phyloP scores from a whole-genome alignment of 2,797 vertebrate species.

The Sparidentex hasta region DNA sequence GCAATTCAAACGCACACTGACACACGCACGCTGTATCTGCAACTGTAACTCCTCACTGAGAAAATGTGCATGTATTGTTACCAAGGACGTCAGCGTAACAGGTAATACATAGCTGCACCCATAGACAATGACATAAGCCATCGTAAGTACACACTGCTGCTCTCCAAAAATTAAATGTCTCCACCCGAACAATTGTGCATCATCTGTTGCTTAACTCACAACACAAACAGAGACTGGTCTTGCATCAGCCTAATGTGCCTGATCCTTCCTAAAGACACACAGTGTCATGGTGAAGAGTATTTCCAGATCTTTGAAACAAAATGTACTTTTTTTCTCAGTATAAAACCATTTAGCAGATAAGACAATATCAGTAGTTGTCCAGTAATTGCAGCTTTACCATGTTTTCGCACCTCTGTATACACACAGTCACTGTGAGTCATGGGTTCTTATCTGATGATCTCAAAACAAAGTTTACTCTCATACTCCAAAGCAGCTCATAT shows the following conservation, averaged over 20 bases:
- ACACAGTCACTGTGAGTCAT: not conserved
- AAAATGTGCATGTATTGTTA: constrained; percentile 23
- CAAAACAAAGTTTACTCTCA: not conserved
- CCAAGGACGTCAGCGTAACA: constrained; percentile 12
- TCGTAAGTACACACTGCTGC: constrained; percentile 35
- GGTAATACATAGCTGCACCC: constrained; percentile 30
- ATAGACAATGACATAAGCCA: constrained; percentile 28
- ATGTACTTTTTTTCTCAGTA: not conserved
- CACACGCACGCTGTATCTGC: not conserved
- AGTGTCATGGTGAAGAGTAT: not conserved
- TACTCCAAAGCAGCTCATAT: not conserved
- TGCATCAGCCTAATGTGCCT: constrained; percentile 5
- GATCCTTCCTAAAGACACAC: constrained; percentile 5
- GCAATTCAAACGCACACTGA: constrained; percentile 1
- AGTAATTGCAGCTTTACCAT: not conserved
- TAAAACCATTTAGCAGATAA: constrained; percentile 3
- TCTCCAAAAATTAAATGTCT: not conserved
- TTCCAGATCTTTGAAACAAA: not conserved
- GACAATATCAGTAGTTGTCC: not conserved
- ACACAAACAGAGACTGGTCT: constrained; percentile 15
- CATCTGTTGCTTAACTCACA: constrained; percentile 21
- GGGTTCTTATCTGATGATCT: not conserved
- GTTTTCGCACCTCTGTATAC: not conserved
- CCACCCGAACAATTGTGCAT: constrained; percentile 14
- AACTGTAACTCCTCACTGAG: not conserved